These are phyloP conservation scores for Rotaria magnacalcarata DNA, from an alignment of 2,888 invertebrate genomes.

Conservation along the genomic window DNA sequence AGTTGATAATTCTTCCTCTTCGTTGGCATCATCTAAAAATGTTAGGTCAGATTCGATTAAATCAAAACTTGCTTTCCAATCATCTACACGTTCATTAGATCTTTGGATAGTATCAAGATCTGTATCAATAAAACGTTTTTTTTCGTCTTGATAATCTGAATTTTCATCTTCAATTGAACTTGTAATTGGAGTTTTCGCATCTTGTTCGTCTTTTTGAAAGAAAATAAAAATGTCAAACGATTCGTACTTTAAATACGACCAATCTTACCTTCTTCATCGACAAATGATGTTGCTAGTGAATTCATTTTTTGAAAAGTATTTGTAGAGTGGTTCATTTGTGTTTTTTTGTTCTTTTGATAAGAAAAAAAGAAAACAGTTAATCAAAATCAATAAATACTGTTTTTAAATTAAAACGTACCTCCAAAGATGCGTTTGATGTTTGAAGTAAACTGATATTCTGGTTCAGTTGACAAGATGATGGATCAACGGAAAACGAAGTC, in stretches of 20 bases:
- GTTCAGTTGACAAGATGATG: too few relatives aligned
- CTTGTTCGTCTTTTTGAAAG: background rate
- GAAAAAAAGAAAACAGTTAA: background rate
- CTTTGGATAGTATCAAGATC: background rate
- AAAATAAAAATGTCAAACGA: background rate
- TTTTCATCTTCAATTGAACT: background rate
- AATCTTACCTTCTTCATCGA: background rate
- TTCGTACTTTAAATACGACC: background rate
- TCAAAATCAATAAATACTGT: background rate
- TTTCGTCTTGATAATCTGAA: background rate
- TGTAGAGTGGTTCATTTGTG: background rate
- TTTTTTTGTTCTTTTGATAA: too few relatives aligned
- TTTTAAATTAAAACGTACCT: background rate
- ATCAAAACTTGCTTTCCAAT: background rate
- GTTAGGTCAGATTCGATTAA: background rate
- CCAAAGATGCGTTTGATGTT: background rate
- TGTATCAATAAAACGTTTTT: background rate
- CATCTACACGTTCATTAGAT: background rate
- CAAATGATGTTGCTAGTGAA: background rate
- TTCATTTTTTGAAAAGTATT: background rate
- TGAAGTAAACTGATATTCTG: background rate
- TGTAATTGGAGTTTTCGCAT: background rate
- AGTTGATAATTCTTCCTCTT: background rate
- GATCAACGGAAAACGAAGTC: too few relatives aligned
- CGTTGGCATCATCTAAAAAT: background rate